Evolutionary conservation across 2,888 invertebrate species (phyloP), one percentile per base, ranked within the genome.

Genomic region (Tridacna gigas): DNA sequence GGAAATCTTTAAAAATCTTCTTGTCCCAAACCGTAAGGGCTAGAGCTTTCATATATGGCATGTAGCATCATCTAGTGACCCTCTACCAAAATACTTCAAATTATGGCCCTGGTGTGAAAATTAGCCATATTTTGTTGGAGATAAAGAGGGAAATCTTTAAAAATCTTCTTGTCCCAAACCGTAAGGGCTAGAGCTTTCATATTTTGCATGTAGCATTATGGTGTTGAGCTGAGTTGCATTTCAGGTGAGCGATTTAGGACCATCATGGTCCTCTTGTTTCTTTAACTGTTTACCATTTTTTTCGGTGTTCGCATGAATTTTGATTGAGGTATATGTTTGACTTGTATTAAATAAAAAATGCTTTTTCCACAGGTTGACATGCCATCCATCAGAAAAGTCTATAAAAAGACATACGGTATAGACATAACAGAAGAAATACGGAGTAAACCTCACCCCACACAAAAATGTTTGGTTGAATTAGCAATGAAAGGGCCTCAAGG

Each of bases 361-460:
- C 63, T 47, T 9, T 37, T 26, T 74, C 80, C 74, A 63, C 80
- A 93, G 93, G 88, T 91, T 86, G 93, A 94, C 76, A 91, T 92
- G 91, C 90, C 90, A 7, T 86, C 80, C 0, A 86, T 94, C 5
- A 85, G 90, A 74, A 91, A 91, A 78, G 89, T 90, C 0, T 93
- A 93, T 89, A 93, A 92, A 86, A 91, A 90, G 84, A 90, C 90
- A 67, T 93, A 91, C 80, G 86, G 86, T 78, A 84, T 87, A 15
- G 92, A 92, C 45, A 77, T 94, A 45, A 82, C 87, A 45, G 91
- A 91, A 25, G 93, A 92, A 79, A 89, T 94, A 9, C 84, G 88
- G 77, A 83, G 83, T 67, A 89, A 90, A 66, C 86, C 89, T 45
- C 91, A 91, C 67, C 89, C 90, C 12, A 91, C 91, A 48, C 89